Evolutionary conservation across 2,888 invertebrate genomes (phyloP), one percentile per base, ranked within the genome.

Genomic region (Xestia c-nigrum): DNA sequence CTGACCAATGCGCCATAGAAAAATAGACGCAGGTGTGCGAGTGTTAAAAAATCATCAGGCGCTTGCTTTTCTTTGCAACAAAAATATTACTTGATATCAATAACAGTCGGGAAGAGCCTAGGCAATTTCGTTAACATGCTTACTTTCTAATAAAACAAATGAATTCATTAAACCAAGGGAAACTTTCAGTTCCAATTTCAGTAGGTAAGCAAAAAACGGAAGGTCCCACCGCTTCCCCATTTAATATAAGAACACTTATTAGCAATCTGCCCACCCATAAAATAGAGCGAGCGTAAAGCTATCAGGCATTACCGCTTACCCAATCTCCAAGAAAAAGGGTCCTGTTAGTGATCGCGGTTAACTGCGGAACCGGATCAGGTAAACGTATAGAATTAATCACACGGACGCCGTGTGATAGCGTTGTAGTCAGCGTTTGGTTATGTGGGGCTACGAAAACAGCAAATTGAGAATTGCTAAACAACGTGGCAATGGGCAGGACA

Each of bases 321-420:
- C 88, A 89, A 89, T 88, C 87, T 85, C 80, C 72, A 87, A 89
- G 90, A 92, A 93, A 92, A 92, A 88, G 89, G 88, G 87, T 87
- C 89, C 82, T 87, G 91, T 91, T 93, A 92, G 91, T 87, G 89
- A 88, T 86, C 89, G 91, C 90, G 93, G 94, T 93, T 94, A 93
- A 92, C 91, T 89, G 89, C 92, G 90, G 92, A 92, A 92, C 91
- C 91, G 91, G 95, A 94, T 94, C 95, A 95, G 94, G 94, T 95
- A 94, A 96, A 94, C 94, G 95, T 90, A 92, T 91, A 90, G 94
- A 93, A 96, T 96, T 96, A 96, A 96, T 96, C 96, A 95, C 94
- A 94, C 94, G 93, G 92, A 90, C 90, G 91, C 91, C 92, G 92
- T 91, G 92, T 84, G 94, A 94, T 94, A 94, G 91, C 90, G 91